phyloP scores from a whole-genome alignment of 2,888 invertebrate genomes.

The Lagria hirta region DNA sequence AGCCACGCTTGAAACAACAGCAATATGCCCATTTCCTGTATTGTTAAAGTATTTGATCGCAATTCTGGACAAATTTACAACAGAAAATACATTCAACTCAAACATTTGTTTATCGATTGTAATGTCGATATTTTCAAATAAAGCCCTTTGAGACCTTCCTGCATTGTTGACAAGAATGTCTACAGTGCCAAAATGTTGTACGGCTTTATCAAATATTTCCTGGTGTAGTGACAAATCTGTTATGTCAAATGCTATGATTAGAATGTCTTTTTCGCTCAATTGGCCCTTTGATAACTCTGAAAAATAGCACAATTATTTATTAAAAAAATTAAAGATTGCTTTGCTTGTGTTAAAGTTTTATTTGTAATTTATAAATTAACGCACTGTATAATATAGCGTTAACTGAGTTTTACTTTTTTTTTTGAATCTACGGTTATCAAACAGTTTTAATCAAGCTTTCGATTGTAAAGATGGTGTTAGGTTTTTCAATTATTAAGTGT shows the following conservation, averaged over 20 bases:
- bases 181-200: conserved; percentile 69
- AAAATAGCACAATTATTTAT: too few species aligned
- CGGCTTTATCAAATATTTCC: conserved; percentile 61
- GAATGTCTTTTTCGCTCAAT: conserved; percentile 62
- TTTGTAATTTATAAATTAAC: too few species aligned
- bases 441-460: too few species aligned
- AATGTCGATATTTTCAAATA: conserved; percentile 70
- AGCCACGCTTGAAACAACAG: conserved; percentile 72
- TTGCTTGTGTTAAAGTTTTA: too few species aligned
- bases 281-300: conserved; percentile 46
- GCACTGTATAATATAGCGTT: too few species aligned
- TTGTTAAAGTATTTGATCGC: conserved; percentile 66
- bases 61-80: conserved; percentile 68
- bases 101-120: conserved; percentile 74
- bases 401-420: too few species aligned
- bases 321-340: too few species aligned
- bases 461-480: too few species aligned
- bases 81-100: conserved; percentile 75
- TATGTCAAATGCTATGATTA: conserved; percentile 71
- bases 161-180: conserved; percentile 82
- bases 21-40: conserved; percentile 67
- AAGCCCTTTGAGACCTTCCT: conserved; percentile 74
- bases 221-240: conserved; percentile 62
- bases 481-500: too few species aligned
- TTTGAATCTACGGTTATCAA: too few species aligned